Base-by-base conservation (phyloP, 2,797 vertebrate species). In the Urosaurus nigricauda region DNA sequence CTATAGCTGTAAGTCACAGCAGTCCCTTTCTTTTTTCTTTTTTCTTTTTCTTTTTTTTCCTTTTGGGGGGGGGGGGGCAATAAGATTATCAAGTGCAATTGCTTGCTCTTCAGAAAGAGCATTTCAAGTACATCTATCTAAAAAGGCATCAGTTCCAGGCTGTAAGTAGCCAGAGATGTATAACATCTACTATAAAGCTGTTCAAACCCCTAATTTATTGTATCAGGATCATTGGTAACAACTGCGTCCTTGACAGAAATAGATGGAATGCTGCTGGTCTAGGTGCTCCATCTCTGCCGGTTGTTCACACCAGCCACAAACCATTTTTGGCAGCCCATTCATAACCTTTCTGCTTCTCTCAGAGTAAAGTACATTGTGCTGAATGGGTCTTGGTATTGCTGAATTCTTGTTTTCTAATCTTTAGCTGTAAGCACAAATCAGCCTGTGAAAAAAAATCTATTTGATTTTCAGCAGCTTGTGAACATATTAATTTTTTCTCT, bases 291-390 rank as follows among this genome's bases (percentile, higher is more conserved):
- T 94, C 94, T 93, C 93, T 92, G 93, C 92, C 87, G 91, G 84
- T 84, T 89, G 87, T 88, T 90, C 90, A 53, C 82, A 86, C 92
- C 92, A 93, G 88, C 92, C 90, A 90, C 92, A 91, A 90, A 86
- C 89, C 89, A 86, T 75, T 95, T 95, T 92, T 95, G 93, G 95
- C 94, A 95, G 92, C 88, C 93, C 93, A 95, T 94, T 95, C 95
- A 94, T 96, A 96, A 93, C 93, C 88, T 93, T 82, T 82, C 84
- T 94, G 77, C 91, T 95, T 94, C 91, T 87, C 90, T 90, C 92
- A 89, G 89, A 91, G 88, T 90, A 88, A 92, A 89, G 91, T 89
- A 86, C 37, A 1, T 84, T 91, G 91, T 77, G 81, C 82, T 81
- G 85, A 90, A 65, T 37, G 70, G 35, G n/a, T 90, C 91, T 91